phyloP scores from a whole-genome alignment of 2,113 vertebrate genomes.

The Hypanus sabinus region DNA sequence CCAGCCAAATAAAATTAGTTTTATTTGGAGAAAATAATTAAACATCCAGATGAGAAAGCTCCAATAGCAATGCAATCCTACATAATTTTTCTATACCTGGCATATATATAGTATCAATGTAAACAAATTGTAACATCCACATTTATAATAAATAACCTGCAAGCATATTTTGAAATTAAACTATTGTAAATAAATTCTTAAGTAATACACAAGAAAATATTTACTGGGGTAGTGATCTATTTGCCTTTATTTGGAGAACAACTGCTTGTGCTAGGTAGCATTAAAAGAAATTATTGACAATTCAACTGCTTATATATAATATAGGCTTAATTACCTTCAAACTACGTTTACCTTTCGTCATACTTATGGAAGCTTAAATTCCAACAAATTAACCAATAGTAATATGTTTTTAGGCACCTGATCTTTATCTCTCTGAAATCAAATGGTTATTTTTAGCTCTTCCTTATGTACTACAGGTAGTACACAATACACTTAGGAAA shows the following conservation, averaged over 20 bases:
- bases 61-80: not conserved
- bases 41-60: not conserved
- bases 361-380: not conserved
- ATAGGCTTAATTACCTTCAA: not conserved
- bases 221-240: not conserved
- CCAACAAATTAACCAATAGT: not conserved
- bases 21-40: not conserved
- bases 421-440: not conserved
- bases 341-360: not conserved
- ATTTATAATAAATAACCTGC: not conserved
- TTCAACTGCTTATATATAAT: not conserved
- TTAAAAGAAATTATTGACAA: not conserved
- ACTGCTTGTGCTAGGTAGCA: not conserved
- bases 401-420: not conserved
- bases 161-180: not conserved
- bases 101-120: not conserved
- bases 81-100: not conserved
- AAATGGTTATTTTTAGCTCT: not conserved
- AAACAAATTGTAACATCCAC: not conserved
- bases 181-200: not conserved
- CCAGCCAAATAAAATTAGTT: not conserved
- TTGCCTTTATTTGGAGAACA: not conserved
- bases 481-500: not conserved
- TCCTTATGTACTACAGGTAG: not conserved
- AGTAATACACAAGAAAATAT: not conserved